A percentile compares a stretch with the other conserved stretches of the same genome.
These are phyloP conservation scores for Peromyscus leucopus DNA, from an alignment of 2,113 vertebrate species.

Conservation along the genomic window DNA sequence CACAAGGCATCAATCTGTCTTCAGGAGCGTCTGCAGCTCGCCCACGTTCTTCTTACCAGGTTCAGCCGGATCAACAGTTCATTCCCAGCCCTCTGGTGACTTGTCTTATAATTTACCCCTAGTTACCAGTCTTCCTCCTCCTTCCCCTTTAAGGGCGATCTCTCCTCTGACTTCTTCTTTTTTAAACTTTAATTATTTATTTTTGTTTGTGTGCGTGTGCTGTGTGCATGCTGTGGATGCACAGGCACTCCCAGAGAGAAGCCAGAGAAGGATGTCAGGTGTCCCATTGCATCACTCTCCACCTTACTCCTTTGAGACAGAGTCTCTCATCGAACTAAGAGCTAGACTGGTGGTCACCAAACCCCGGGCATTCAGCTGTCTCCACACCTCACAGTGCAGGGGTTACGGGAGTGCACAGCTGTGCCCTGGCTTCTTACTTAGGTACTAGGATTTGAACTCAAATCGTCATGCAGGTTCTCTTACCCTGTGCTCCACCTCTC, in stretches of 20 bases:
- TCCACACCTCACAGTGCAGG: not conserved
- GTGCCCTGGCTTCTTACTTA: not conserved
- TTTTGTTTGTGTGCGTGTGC: not conserved
- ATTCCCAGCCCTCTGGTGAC: not conserved
- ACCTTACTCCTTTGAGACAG: not conserved
- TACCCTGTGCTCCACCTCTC: no score
- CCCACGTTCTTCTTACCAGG: not conserved
- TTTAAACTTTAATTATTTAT: not conserved
- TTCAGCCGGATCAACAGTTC: not conserved
- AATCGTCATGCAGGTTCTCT: not conserved
- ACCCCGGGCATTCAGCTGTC: not conserved
- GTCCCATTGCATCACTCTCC: not conserved
- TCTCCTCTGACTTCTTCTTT: not conserved
- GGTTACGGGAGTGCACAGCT: not conserved
- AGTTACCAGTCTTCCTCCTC: not conserved
- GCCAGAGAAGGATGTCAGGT: not conserved
- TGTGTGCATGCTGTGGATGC: not conserved
- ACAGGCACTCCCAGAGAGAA: not conserved
- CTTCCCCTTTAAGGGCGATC: not conserved
- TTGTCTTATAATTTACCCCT: not conserved
- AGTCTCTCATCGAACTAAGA: not conserved
- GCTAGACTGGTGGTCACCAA: not conserved
- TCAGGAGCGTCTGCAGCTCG: not conserved
- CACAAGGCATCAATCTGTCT: not conserved
- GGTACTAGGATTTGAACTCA: not conserved